These are phyloP conservation scores for Labeo rohita DNA, from an alignment of 2,113 vertebrate species.

Conservation along the genomic window DNA sequence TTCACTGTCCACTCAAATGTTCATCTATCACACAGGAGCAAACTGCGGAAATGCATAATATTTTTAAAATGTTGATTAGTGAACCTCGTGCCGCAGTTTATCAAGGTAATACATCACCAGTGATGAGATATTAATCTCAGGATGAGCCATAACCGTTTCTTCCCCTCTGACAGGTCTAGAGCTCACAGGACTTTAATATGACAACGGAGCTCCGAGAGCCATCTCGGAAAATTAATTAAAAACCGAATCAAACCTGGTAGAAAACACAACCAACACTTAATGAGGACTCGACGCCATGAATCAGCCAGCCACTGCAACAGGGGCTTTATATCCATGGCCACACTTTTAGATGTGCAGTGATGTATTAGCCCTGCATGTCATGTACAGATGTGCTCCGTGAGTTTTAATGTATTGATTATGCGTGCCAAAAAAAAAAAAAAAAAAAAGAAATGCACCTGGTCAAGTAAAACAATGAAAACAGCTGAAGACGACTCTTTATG, in stretches of 20 bases:
- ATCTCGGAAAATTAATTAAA: constrained; percentile 53
- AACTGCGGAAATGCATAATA: constrained; percentile 44
- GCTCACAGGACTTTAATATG: constrained; percentile 52
- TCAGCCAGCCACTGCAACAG: constrained; percentile 34
- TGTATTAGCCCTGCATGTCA: constrained; percentile 14
- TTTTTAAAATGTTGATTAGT: constrained; percentile 57
- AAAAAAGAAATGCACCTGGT: not conserved
- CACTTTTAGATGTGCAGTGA: constrained; percentile 10
- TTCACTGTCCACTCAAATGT: constrained; percentile 35
- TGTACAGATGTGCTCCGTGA: not conserved
- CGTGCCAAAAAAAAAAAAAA: not conserved
- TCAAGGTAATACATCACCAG: constrained; percentile 53
- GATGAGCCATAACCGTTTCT: constrained; percentile 48
- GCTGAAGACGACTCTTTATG: not conserved
- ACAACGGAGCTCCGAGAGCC: constrained; percentile 42
- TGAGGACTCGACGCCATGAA: constrained; percentile 43
- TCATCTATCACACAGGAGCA: constrained; percentile 26
- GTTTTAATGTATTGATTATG: constrained; percentile 22
- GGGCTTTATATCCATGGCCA: constrained; percentile 21
- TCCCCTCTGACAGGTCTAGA: constrained; percentile 39
- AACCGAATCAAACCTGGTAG: constrained; percentile 47
- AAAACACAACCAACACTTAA: constrained; percentile 49
- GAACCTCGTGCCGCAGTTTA: constrained; percentile 49
- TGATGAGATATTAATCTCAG: constrained; percentile 52
- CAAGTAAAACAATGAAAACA: not conserved